Evolutionary conservation across 2,797 vertebrate species (phyloP), one percentile per base, ranked within the genome.

Genomic region (Uromys caudimaculatus): DNA sequence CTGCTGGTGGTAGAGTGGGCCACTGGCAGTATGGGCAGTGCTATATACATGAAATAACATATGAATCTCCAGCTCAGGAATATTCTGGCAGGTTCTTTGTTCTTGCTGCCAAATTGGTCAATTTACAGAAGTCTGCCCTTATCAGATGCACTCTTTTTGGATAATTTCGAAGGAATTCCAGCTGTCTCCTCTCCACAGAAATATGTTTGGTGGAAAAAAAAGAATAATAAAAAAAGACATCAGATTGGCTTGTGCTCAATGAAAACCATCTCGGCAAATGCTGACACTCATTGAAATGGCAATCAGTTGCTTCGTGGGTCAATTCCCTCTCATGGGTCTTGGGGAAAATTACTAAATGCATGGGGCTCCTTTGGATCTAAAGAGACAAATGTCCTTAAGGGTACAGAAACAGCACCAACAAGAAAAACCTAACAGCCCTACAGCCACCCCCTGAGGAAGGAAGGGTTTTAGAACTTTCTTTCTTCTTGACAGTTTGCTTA

Each of bases 51-150:
- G 71, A 98, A 98, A 98, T 6, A 82, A 97, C 83, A 93, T 56
- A 87, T 78, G 75, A 86, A 85, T 96, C 73, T 71, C 77, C 82
- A 75, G 94, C 92, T 90, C 27, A 84, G 92, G 6, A 91, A 92
- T 32, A 38, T 96, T 76, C 77, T 98, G 91, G 78, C 84, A 69
- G 60, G 52, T 12, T 87, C 94, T 95, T 97, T 98, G 38, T 91
- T 97, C 96, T 94, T 54, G 29, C 90, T 96, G 96, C 96, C 95
- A 98, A 92, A 89, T 4, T 93, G 90, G 91, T 96, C 93, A 91
- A 79, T 95, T 94, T 93, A 69, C 60, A 97, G 82, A 83, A 17
- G 4, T 90, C 86, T 89, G 35, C 24, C 89, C 67, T 94, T 95
- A 77, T 89, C 73, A 76, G 88, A 92, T 79, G 69, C 10, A 76